Evolutionary conservation across 30 jellyfish, hydroid and myxozoan species (phyloP), one percentile per base, ranked within the genome.

Genomic region (Aurelia sp.): DNA sequence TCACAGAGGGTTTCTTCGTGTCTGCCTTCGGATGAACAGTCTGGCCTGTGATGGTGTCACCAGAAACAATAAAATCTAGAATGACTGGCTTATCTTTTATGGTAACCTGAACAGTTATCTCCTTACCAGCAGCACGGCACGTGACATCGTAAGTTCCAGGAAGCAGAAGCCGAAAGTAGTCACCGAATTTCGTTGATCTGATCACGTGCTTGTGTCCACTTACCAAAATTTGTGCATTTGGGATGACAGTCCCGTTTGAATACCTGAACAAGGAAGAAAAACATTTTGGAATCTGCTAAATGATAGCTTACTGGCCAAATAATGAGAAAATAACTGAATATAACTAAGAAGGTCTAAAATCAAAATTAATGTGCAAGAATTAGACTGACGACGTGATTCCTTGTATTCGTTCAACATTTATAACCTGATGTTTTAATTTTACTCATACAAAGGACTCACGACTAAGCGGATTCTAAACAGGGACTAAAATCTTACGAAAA

Each of bases 121-220:
- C 72, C 59, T 83, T 74, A 15, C 92, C 97, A 63, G 53, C 97
- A 18, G 95, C 99, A 7, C 13, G 40, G 40, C 88, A 96, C n/a
- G 88, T 91, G 80, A 96, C 82, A 30, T 68, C 57, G 88, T 96
- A 96, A 51, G 33, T 81, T 22, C 99, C 99, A 21, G 98, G 98
- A 35, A 96, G 94, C 21, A 96, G 96, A 38, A 96, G 98, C 33
- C 98, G 98, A 87, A 72, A 96, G 68, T 87, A 96, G 63, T 96
- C 98, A 11, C 99, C 99, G 50, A 64, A 67, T 27, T 78, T 72
- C 21, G 97, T 76, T 12, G 99, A 78, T 19, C 31, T 41, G 64
- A 92, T 66, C 13, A 74, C 65, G 72, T 91, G 98, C 48, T 82
- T 76, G 63, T 93, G 92, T 8, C 95, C 96, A 2, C 57, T 48